Evolutionary conservation across 1,140 invertebrate genomes (phyloP).

Genomic region (Condylostylus longicornis): DNA sequence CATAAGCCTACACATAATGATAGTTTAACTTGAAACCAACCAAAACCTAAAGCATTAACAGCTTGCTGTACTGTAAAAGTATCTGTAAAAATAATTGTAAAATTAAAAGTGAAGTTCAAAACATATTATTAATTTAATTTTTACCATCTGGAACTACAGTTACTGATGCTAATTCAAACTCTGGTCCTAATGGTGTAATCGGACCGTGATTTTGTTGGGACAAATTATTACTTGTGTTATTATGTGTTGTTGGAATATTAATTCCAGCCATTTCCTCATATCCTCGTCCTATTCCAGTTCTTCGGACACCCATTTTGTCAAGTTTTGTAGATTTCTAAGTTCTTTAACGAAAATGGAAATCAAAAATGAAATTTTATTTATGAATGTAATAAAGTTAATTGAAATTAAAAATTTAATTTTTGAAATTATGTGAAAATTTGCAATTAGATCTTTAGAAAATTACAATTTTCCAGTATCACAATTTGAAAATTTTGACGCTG

Average conservation of each 20-base stretch:
- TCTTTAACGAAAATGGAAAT: no score
- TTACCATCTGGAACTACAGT: constrained; percentile 68
- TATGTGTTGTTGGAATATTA: background rate
- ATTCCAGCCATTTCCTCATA: background rate
- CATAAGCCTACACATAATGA: constrained; percentile 73
- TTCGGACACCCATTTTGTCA: background rate
- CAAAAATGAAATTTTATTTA: no score
- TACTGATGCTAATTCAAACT: constrained; percentile 65
- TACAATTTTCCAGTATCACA: no score
- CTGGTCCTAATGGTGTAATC: no score
- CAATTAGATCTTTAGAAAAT: no score
- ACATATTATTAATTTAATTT: constrained; percentile 8
- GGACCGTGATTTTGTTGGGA: no score
- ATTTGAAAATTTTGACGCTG: no score
- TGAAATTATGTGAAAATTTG: no score
- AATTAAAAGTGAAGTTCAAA: background rate
- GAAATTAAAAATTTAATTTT: no score
- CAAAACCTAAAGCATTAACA: constrained; percentile 90
- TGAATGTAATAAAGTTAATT: no score
- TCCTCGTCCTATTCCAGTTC: background rate
- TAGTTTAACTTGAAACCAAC: constrained; percentile 86
- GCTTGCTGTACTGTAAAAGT: constrained; percentile 90
- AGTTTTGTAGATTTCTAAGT: no score
- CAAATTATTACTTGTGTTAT: no score
- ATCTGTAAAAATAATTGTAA: constrained; percentile 38